Evolutionary conservation across 2,888 invertebrate genomes (phyloP), one percentile per base, ranked within the genome.

Genomic region (Drosophila maculinotata): DNA sequence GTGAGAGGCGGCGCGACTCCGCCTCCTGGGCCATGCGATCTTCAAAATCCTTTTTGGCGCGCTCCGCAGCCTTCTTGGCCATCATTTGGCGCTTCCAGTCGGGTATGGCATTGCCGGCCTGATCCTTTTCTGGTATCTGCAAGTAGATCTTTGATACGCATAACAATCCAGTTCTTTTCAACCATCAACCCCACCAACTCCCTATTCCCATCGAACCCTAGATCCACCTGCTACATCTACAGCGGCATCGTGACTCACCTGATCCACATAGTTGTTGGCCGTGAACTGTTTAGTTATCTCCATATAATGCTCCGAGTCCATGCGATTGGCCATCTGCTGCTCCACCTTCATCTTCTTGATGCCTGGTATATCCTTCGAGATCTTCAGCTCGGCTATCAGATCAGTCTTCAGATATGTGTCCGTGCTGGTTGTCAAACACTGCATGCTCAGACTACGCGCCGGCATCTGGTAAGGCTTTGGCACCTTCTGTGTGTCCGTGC

Each of bases 81-180:
- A 98, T 91, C 97, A 98, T 97, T 92, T 98, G 98, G 9, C 98
- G 93, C 90, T 98, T 98, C 98, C 98, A 98, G 20, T 95, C 96
- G 10, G 98, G 98, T 86, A 98, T 97, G 36, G 95, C 93, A 89
- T 96, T 97, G 1, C 98, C 98, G 6, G 96, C 95, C 48, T 95
- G 94, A 90, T 98, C 98, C 69, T 95, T 95, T 89, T 97, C 97
- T 8, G 98, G 97, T 77, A 98, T 95, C 96, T 97, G 93, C 28
- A 90, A 89, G 82, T 88, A 90, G 75, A 91, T 87, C 91, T 90
- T 90, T 88, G 82, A 69, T 64, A 56, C 49, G 39, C 48, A 57
- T 74, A 39, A 82, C 47, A 72, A 69, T 58, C 44, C 47, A 38
- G 10, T 14, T 23, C 23, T 12, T 9, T 2, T 42, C 8, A n/a